Evolutionary conservation across 2,113 vertebrate species (phyloP), one percentile per base, ranked within the genome.

Genomic region (Lepisosteus osseus): DNA sequence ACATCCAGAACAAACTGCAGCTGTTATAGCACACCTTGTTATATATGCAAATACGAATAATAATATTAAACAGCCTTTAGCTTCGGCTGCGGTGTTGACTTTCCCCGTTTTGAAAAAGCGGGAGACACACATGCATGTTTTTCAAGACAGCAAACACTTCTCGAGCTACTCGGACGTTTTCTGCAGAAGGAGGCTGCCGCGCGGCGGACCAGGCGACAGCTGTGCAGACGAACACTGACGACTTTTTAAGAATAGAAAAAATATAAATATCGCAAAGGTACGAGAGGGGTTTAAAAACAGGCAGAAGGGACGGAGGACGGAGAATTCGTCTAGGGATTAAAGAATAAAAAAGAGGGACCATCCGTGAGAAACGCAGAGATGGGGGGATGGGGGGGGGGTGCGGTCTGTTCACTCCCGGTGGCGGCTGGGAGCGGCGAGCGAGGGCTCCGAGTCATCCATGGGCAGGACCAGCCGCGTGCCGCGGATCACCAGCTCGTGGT

Each of bases 381-480:
- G 64, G 43, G 41, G 7, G 62, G 62, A 3, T n/a, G 9, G 15
- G 7, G n/a, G 55, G 15, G 65, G 76, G 78, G 70, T 64, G 76
- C 71, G 17, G 7, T 8, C 90, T 81, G 88, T 81, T 86, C 90
- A 81, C 76, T 84, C 80, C 47, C 86, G 41, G 71, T 74, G 82
- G 67, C 71, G 79, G 68, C 61, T 76, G 61, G 80, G 75, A 72
- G 89, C 85, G 3, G 91, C 91, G 67, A 96, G 90, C 0, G 94
- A 90, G 0, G 95, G 94, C 83, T 98, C 96, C 0, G 95, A 96
- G 83, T 98, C 95, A 1, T 97, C 96, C 96, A 98, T 97, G 70
- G 97, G 97, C 62, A 98, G 93, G 75, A 98, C 97, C 77, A 99
- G 90, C 69, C 96, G 94, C 0, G 96, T 98, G 7, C 97, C 96